Base-by-base conservation (phyloP, 1,140 invertebrate species). In the Euura saliciscinereae region DNA sequence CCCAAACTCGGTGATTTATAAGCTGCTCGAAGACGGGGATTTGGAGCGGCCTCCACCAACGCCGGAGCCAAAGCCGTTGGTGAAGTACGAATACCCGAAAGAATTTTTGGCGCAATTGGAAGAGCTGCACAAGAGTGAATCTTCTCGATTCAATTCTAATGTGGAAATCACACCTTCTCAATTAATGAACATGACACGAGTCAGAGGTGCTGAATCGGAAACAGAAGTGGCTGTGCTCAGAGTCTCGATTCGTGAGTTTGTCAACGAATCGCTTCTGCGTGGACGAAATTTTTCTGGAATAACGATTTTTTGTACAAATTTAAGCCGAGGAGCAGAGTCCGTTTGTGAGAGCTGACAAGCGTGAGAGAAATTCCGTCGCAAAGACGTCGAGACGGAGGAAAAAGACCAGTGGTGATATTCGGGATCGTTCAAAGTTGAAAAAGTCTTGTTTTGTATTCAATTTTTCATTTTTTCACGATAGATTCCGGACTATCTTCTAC, bases 21-120 rank as follows among this genome's bases (percentile, higher is more conserved):
- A 74, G 51, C 51, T 71, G 8, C 59, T 70, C 5, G n/a, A 73
- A 28, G n/a, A 68, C 46, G 28, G 65, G 45, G 11, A 43, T 2
- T 8, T 68, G 13, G 46, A 68, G 45, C 68, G 4, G 44, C n/a
- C 43, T 13, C 42, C 42, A 2, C 44, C 68, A 6, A 5, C 4
- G 66, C 43, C 42, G 10, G 42, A 65, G 65, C 43, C 66, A 71
- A 73, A 73, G 67, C 42, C 65, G 59, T 4, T 45, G n/a, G 8
- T 74, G 2, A 77, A 77, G 68, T 79, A 79, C 43, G n/a, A 71
- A 68, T 79, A 79, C 73, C 77, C 78, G 45, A 6, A 45, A 44
- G 66, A 78, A 66, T 77, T 79, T 46, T 11, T 69, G 68, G 68
- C 45, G 45, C 11, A 1, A 13, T 64, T 59, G 51, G 6, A 59